Conservation (phyloP, 2,113 vertebrate genomes). For the Capreolus pygargus region DNA sequence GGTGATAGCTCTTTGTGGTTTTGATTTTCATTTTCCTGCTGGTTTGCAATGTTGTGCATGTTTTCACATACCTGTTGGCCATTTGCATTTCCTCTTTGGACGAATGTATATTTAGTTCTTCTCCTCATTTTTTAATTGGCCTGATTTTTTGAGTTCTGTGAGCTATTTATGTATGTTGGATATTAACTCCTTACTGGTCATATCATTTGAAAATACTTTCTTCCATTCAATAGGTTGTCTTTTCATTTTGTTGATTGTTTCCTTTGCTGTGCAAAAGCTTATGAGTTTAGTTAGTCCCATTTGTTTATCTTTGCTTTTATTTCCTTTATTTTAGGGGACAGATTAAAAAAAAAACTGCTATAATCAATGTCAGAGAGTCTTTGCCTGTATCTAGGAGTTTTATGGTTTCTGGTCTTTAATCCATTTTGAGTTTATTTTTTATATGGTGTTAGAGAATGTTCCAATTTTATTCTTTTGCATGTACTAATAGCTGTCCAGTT, state of each 20-base stretch:
- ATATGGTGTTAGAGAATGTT: neutral
- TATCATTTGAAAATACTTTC: neutral
- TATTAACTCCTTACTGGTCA: neutral
- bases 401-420: neutral
- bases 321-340: neutral
- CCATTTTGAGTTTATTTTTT: neutral
- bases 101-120: neutral
- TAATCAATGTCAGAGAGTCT: neutral
- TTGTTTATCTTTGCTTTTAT: neutral
- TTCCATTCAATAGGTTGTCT: neutral
- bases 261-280: neutral
- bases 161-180: neutral
- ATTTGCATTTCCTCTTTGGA: neutral
- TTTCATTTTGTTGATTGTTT: neutral
- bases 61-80: neutral
- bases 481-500: neutral
- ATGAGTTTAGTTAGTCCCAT: neutral
- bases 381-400: neutral
- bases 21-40: neutral
- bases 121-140: neutral
- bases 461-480: neutral
- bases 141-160: neutral
- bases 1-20: neutral
- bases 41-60: neutral
- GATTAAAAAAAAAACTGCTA: neutral